Percentiles rank a stretch among this genome's conserved stretches.
phyloP scores from a whole-genome alignment of 1,140 invertebrate species.

The Polyergus mexicanus region DNA sequence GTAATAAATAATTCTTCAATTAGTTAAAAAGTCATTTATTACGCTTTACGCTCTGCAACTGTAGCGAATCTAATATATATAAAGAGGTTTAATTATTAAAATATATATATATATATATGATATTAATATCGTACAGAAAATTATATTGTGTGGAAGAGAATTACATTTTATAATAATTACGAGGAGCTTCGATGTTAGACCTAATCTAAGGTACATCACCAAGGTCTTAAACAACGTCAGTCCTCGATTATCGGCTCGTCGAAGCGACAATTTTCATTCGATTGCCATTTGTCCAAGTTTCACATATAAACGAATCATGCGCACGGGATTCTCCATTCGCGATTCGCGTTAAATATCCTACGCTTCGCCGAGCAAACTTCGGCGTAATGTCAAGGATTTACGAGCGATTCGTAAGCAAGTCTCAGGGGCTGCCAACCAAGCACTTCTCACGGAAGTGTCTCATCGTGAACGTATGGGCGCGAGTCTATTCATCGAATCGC shows the following conservation, averaged over 20 bases:
- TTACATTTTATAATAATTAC: background rate
- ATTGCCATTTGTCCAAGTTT: constrained; percentile 20
- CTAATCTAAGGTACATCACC: background rate
- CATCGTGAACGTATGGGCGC: background rate
- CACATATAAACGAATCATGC: constrained; percentile 31
- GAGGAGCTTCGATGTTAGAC: background rate
- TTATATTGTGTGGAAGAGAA: background rate
- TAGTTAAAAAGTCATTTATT: background rate
- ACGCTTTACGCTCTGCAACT: background rate
- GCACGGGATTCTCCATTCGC: constrained; percentile 13
- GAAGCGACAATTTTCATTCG: constrained; percentile 32
- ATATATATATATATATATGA: no score
- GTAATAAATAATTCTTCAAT: no score
- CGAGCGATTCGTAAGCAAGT: constrained; percentile 54
- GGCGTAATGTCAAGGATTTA: constrained; percentile 56
- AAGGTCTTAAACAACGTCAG: constrained; percentile 5
- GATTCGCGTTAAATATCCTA: constrained; percentile 48
- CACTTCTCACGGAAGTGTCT: constrained; percentile 43
- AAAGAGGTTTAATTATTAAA: constrained; percentile 1
- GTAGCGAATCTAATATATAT: background rate
- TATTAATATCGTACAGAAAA: background rate
- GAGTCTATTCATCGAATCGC: constrained; percentile 35
- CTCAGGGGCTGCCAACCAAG: constrained; percentile 24
- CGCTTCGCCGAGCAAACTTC: constrained; percentile 26
- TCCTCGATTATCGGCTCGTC: background rate